Evolutionary conservation across 2,797 vertebrate genomes (phyloP), one percentile per base, ranked within the genome.

Genomic region (Semotilus atromaculatus): DNA sequence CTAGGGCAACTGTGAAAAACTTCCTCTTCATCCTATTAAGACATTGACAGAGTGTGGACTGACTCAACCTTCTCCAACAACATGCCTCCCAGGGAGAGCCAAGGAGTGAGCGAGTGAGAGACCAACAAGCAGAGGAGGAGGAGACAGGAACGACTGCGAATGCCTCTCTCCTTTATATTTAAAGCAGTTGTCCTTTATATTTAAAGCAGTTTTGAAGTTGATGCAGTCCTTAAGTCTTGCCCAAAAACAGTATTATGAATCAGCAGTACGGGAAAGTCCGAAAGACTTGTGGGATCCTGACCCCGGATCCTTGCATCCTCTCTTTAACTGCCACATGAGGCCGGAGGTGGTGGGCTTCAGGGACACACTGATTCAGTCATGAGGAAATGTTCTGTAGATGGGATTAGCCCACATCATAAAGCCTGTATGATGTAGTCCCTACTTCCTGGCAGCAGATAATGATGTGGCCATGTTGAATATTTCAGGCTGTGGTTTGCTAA

Each of bases 401-500:
- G 34, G 53, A 62, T 72, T 53, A 67, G 60, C 48, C 68, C 43
- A 75, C 86, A 82, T 67, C 58, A 66, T 79, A 73, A 86, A 80
- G 78, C 81, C 82, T 72, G 74, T 67, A 70, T 81, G 76, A 72
- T 82, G 53, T 19, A 64, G 55, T 31, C 6, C 31, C n/a, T 38
- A 79, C 64, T 40, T 53, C 26, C 76, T 29, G 38, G 48, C 66
- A 62, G 80, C 72, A 60, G 43, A 90, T 86, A 87, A 87, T 85
- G 84, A 88, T 73, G 78, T 71, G 29, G 62, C 18, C 60, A 80
- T 83, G 70, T 64, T 89, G 68, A 87, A 87, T 87, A 88, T 86
- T 88, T 89, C 34, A 89, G 76, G 5, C 64, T n/a, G 77, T 64
- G 68, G 77, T 43, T 84, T 88, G 82, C 85, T 86, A 83, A 89